These are phyloP conservation scores for Pharmacophagus antenor DNA, from an alignment of 2,888 invertebrate genomes.

Conservation along the genomic window DNA sequence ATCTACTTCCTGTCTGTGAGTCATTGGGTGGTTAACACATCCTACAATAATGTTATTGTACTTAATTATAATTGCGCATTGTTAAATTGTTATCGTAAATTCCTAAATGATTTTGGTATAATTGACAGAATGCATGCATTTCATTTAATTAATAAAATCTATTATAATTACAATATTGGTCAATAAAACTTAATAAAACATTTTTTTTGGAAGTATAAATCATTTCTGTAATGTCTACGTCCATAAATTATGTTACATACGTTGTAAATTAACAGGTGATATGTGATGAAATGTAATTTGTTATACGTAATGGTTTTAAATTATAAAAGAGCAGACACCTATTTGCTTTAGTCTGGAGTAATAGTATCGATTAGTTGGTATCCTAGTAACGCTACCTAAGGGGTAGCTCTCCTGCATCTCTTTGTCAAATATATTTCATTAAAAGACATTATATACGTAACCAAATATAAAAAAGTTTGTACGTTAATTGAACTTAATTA, in stretches of 20 bases:
- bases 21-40: conserved; percentile 6
- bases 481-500: neutral
- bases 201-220: neutral
- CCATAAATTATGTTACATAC: neutral
- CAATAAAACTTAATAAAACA: neutral
- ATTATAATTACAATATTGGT: neutral
- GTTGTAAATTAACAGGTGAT: neutral
- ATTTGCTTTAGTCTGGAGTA: conserved; percentile 36
- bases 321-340: conserved; percentile 15
- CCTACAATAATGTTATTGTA: conserved; percentile 16
- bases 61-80: conserved; percentile 11
- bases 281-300: neutral
- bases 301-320: neutral
- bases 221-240: too few species aligned
- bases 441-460: conserved; percentile 2
- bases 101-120: neutral
- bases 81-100: conserved; percentile 21
- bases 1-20: conserved; percentile 16
- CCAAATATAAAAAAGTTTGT: neutral
- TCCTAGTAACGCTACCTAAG: conserved; percentile 58
- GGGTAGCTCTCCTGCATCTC: conserved; percentile 51
- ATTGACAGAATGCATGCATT: neutral
- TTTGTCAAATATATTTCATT: conserved; percentile 34
- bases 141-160: neutral
- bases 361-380: conserved; percentile 58